Conservation (phyloP, 1,140 invertebrate species). For the Maconellicoccus hirsutus region DNA sequence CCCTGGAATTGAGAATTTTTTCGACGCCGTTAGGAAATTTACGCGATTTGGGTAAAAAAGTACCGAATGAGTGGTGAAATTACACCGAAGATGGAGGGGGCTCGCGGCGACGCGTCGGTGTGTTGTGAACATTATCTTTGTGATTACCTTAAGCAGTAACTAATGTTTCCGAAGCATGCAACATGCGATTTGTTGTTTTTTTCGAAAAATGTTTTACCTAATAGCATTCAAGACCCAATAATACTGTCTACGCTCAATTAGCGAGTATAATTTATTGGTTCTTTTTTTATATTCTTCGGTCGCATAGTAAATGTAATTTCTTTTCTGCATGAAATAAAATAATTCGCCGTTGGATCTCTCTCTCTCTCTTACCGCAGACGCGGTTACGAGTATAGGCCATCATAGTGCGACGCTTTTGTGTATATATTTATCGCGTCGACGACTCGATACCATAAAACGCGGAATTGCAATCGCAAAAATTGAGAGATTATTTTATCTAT, state of each 20-base stretch:
- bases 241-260: background rate
- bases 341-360: background rate
- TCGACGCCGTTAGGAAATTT: background rate
- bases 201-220: background rate
- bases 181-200: background rate
- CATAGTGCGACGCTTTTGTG: too few relatives aligned
- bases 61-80: background rate
- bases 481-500: constrained; percentile 9
- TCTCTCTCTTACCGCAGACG: too few relatives aligned
- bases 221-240: background rate
- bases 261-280: constrained; percentile 4
- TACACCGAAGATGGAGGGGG: background rate
- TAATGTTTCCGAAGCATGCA: constrained; percentile 8
- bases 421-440: background rate
- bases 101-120: background rate
- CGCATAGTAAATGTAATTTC: background rate
- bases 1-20: background rate
- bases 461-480: constrained; percentile 1
- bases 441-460: background rate
- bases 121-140: constrained; percentile 1
- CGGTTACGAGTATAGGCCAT: too few relatives aligned
- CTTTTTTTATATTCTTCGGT: background rate
- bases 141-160: constrained; percentile 3
- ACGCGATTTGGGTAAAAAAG: background rate
- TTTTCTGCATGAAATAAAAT: constrained; percentile 1